Evolutionary conservation across 2,797 vertebrate genomes (phyloP).

Genomic region (Crax fasciolata): DNA sequence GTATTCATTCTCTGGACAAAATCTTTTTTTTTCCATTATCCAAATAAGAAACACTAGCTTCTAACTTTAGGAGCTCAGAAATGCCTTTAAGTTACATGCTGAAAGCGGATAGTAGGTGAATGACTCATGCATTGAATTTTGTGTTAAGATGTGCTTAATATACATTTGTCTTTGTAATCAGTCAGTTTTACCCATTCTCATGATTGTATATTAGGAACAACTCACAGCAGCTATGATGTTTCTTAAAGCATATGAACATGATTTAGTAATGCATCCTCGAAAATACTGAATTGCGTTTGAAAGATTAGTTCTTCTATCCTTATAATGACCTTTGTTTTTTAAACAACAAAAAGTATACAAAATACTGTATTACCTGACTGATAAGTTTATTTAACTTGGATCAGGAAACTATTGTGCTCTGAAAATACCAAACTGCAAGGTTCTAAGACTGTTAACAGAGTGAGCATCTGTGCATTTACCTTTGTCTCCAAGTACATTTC

Average conservation of each 20-base stretch:
- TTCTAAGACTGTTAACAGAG: neutral
- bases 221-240: neutral
- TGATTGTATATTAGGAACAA: neutral
- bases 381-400: neutral
- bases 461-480: neutral
- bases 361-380: fast-evolving
- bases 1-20: neutral
- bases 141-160: neutral
- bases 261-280: neutral
- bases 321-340: neutral
- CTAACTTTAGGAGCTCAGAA: neutral
- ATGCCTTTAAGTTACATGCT: neutral
- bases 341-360: neutral
- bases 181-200: neutral
- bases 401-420: neutral
- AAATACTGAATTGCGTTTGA: neutral
- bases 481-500: neutral
- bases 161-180: neutral
- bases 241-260: neutral
- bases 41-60: neutral
- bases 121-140: neutral
- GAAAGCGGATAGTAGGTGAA: neutral
- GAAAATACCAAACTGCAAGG: neutral
- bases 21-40: neutral
- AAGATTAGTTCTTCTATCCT: neutral